Conservation (phyloP, 1,140 invertebrate genomes). For the Drosophila kikkawai region DNA sequence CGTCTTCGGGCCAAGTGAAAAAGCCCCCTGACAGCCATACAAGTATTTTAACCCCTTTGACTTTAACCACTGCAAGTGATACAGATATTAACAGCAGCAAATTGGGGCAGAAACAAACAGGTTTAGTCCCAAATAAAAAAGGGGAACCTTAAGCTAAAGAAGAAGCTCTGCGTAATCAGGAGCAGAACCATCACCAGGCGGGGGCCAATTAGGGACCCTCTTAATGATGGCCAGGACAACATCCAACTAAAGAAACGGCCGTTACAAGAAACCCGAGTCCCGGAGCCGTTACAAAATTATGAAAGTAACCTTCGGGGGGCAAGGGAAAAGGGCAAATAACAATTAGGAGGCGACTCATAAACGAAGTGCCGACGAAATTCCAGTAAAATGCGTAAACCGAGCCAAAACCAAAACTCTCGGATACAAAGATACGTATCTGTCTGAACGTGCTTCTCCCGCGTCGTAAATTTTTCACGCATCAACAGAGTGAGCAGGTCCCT, state of each 20-base stretch:
- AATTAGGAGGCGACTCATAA: constrained; percentile 66
- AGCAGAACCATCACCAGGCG: constrained; percentile 5
- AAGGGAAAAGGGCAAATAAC: constrained; percentile 53
- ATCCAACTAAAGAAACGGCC: constrained; percentile 21
- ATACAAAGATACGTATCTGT: constrained; percentile 31
- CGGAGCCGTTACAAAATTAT: constrained; percentile 53
- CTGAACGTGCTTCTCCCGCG: constrained; percentile 52
- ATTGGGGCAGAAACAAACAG: constrained; percentile 24
- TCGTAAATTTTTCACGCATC: constrained; percentile 72
- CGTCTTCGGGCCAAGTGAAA: constrained; percentile 9
- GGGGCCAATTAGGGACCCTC: constrained; percentile 23
- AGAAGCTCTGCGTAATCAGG: constrained; percentile 30
- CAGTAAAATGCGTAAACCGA: constrained; percentile 59
- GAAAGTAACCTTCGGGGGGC: constrained; percentile 36
- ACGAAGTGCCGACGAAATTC: constrained; percentile 74
- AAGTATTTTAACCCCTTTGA: constrained; percentile 31
- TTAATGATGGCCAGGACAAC: constrained; percentile 20
- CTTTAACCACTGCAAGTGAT: constrained; percentile 9
- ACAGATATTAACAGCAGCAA: constrained; percentile 18
- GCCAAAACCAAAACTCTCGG: constrained; percentile 41
- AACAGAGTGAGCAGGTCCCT: constrained; percentile 55
- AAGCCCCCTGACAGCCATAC: constrained; percentile 7
- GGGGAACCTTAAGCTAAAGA: constrained; percentile 21
- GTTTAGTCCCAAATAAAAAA: constrained; percentile 1
- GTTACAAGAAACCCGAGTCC: constrained; percentile 49